These are phyloP conservation scores for Stramonita haemastoma DNA, from an alignment of 2,888 invertebrate genomes.

Conservation along the genomic window DNA sequence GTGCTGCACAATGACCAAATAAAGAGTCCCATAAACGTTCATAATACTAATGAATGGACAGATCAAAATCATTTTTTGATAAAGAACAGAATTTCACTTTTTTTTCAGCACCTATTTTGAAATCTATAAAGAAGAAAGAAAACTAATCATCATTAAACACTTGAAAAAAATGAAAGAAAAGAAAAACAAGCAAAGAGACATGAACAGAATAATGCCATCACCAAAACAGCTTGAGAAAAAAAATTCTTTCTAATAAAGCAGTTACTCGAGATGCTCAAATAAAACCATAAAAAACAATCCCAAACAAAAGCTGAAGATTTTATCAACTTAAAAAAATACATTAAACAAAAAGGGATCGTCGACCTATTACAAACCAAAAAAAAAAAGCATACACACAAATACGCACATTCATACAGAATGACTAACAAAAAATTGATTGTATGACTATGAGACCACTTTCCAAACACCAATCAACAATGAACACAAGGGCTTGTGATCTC, in stretches of 20 bases:
- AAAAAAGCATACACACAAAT: background rate
- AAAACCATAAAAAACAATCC: too few relatives aligned
- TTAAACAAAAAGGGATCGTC: too few relatives aligned
- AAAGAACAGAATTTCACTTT: too few relatives aligned
- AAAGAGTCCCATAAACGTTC: too few relatives aligned
- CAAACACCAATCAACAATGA: constrained; percentile 1
- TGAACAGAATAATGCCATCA: background rate
- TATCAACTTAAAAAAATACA: too few relatives aligned
- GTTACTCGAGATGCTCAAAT: too few relatives aligned
- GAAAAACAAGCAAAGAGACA: background rate
- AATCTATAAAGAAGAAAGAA: background rate
- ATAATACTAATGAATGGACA: too few relatives aligned
- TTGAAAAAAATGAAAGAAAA: background rate
- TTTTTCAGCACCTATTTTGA: too few relatives aligned
- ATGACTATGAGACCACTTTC: constrained; percentile 24
- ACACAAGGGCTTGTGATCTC: background rate
- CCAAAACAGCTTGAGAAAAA: background rate
- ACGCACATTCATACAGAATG: background rate
- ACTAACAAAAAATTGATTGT: constrained; percentile 2
- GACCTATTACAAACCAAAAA: background rate
- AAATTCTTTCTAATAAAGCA: too few relatives aligned
- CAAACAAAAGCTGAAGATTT: too few relatives aligned
- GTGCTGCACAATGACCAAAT: too few relatives aligned
- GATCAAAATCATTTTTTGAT: too few relatives aligned
- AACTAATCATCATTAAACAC: background rate